These are phyloP conservation scores for Rhea pennata DNA, from an alignment of 2,113 vertebrate species.

Conservation along the genomic window DNA sequence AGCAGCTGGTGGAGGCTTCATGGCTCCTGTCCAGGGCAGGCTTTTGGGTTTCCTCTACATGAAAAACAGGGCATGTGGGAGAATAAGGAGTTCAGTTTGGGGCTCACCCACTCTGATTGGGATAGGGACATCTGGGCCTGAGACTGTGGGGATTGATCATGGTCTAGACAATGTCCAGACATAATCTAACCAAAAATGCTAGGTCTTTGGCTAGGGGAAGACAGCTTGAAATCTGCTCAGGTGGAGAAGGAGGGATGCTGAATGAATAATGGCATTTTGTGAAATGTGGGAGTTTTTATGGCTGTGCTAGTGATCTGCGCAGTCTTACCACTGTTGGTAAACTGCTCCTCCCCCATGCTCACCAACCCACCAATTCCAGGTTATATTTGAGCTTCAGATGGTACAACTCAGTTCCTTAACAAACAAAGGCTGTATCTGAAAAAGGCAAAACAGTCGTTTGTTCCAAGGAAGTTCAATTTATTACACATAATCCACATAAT, in stretches of 20 bases:
- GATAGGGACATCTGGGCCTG: neutral
- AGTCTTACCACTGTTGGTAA: neutral
- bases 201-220: neutral
- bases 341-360: neutral
- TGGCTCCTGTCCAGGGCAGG: neutral
- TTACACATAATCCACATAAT: neutral
- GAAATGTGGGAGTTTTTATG: neutral
- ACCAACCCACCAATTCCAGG: neutral
- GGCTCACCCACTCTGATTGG: neutral
- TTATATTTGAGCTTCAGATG: neutral
- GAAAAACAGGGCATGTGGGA: neutral
- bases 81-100: neutral
- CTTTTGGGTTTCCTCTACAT: accelerated
- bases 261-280: constrained; percentile 9
- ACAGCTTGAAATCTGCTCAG: constrained; percentile 17
- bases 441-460: neutral
- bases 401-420: neutral
- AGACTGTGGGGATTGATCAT: neutral
- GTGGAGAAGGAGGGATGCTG: constrained; percentile 2
- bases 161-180: constrained; percentile 49
- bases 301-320: neutral
- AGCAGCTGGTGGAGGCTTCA: neutral
- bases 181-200: constrained; percentile 36
- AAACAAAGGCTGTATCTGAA: neutral
- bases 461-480: neutral